These are phyloP conservation scores for Andrena hattorfiana DNA, from an alignment of 2,888 invertebrate species.

Conservation along the genomic window DNA sequence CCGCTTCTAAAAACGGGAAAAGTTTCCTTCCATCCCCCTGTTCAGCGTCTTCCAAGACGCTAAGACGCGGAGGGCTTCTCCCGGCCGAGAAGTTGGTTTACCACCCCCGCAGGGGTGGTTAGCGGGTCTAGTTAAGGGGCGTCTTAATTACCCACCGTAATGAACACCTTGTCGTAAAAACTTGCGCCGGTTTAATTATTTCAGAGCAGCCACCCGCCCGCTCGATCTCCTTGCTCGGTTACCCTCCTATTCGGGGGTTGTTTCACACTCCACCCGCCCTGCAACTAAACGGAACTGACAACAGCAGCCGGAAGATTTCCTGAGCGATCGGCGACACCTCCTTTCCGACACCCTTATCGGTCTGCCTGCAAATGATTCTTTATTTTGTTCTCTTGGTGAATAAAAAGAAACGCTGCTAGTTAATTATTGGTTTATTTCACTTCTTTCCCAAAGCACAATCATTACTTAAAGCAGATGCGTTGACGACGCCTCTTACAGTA, in stretches of 20 bases:
- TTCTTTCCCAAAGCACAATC: too few species aligned
- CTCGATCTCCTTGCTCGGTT: conserved; percentile 63
- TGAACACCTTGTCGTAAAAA: conserved; percentile 85
- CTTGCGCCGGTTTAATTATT: conserved; percentile 85
- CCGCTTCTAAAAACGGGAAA: conserved; percentile 81
- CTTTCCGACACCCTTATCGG: neutral
- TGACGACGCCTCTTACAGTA: too few species aligned
- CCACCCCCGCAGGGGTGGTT: conserved; percentile 84
- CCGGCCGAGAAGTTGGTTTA: conserved; percentile 83
- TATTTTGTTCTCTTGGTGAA: neutral
- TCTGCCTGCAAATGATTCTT: neutral
- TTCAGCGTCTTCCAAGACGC: conserved; percentile 62
- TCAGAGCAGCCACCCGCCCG: conserved; percentile 69
- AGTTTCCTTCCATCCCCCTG: conserved; percentile 61
- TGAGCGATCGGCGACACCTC: conserved; percentile 21
- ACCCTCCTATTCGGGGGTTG: conserved; percentile 63
- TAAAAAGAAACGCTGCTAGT: neutral
- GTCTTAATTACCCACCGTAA: conserved; percentile 85
- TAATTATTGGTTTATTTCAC: neutral
- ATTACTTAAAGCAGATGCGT: too few species aligned
- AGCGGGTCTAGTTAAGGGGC: conserved; percentile 85
- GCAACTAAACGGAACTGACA: conserved; percentile 59
- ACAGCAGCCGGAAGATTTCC: conserved; percentile 50
- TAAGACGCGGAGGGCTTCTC: conserved; percentile 36
- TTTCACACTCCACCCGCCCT: conserved; percentile 35